Conservation (phyloP, 2,113 vertebrate species). For the Choloepus hoffmanni region DNA sequence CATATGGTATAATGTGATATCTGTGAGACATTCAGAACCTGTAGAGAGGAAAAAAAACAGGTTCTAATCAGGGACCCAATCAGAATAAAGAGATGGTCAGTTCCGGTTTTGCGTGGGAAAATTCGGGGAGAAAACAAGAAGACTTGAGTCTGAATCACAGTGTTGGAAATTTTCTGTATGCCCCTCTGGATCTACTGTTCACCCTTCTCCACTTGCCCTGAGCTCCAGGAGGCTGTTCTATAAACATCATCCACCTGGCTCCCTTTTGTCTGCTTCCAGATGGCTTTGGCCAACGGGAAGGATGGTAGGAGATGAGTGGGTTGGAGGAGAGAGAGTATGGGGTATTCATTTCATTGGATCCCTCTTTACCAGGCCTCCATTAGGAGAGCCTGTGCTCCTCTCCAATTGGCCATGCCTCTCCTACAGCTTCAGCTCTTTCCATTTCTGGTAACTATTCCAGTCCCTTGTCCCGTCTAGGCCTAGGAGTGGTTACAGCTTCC, state of each 20-base stretch:
- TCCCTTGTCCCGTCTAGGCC: neutral
- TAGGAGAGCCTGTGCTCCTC: too few species aligned
- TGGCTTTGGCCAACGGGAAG: neutral
- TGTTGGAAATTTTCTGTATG: neutral
- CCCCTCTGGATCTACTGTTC: neutral
- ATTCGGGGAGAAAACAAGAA: neutral
- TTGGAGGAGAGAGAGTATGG: neutral
- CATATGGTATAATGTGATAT: rapidly evolving
- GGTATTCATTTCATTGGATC: neutral
- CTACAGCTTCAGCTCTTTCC: neutral
- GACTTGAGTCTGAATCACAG: neutral
- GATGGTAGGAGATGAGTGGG: neutral
- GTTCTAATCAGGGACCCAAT: neutral
- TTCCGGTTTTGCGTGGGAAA: neutral
- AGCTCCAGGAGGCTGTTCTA: neutral
- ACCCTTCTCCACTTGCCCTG: neutral
- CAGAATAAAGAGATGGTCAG: neutral
- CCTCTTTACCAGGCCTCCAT: neutral
- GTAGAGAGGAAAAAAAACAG: neutral
- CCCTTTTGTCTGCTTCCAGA: neutral
- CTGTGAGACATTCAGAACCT: neutral
- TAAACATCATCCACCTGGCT: neutral
- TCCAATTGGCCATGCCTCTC: neutral
- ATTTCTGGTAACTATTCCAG: neutral
- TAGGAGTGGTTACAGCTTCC: neutral